phyloP scores from a whole-genome alignment of 2,113 vertebrate genomes.

The Burhinus oedicnemus region DNA sequence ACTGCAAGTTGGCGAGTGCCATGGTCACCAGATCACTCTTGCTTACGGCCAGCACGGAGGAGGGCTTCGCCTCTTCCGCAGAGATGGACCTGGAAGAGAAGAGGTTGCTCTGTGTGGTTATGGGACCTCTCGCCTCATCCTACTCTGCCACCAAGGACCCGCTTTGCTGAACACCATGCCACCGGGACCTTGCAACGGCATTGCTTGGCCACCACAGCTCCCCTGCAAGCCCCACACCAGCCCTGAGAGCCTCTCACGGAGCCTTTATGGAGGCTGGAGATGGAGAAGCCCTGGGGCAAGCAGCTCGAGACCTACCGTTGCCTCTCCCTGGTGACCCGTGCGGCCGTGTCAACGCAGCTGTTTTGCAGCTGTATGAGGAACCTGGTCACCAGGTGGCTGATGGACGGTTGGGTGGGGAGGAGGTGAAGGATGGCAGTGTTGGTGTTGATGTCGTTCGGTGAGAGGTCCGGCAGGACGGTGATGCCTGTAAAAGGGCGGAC shows the following conservation, averaged over 20 bases:
- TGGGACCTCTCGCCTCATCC: neutral
- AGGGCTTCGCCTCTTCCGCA: conserved; percentile 13
- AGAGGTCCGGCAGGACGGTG: neutral
- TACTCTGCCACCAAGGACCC: neutral
- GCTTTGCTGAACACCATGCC: neutral
- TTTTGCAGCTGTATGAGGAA: neutral
- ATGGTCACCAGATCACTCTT: conserved; percentile 31
- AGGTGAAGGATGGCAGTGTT: neutral
- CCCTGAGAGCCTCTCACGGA: neutral
- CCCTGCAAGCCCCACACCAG: neutral
- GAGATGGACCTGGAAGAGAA: conserved; percentile 1
- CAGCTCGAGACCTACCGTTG: neutral
- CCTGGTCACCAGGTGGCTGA: neutral
- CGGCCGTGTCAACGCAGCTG: neutral
- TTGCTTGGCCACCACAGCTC: neutral
- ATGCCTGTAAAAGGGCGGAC: neutral
- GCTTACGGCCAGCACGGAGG: conserved; percentile 6
- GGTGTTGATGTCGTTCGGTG: neutral
- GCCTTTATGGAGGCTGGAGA: neutral
- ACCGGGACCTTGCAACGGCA: neutral
- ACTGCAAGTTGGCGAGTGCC: conserved; percentile 41
- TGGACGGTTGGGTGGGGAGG: neutral
- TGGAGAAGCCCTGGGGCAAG: too few relatives aligned
- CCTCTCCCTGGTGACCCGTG: neutral
- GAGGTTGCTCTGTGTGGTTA: neutral